Base-by-base conservation (phyloP, 2,888 invertebrate genomes). In the Tromatobia lineatoria region DNA sequence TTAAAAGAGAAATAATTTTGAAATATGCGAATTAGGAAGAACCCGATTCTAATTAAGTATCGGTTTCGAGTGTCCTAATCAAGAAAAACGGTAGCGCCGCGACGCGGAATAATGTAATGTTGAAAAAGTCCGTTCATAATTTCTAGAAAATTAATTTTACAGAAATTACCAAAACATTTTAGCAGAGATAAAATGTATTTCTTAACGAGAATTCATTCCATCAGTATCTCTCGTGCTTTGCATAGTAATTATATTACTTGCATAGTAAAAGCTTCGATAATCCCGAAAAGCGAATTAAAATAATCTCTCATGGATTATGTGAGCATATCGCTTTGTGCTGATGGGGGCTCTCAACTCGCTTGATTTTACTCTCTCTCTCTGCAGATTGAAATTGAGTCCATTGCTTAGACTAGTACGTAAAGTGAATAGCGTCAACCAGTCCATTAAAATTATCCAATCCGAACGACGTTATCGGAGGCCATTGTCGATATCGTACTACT, bases 261-360 rank as follows among this genome's bases (percentile, higher is more conserved):
- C 38, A 34, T 50, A 23, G 18, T 75, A 50, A 75, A 75, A 75
- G 64, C 64, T 23, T 64, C 64, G n/a, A 15, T 64, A 78, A 69
- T 69, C 59, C 69, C 50, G 67, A 74, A 73, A 69, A 74, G 67
- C 73, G 45, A 20, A 78, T 54, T 52, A 54, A 47, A 82, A 78
- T 64, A 71, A 78, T 74, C 54, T 47, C 54, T 15, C 18, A n/a
- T 57, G n/a, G 52, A 50, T 57, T 54, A 67, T 23, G 38, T 29
- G 29, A 47, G 45, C 67, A 50, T 20, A 15, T 29, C 45, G 78
- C 74, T 78, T 74, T 52, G 59, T 61, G 45, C 73, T 74, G 78
- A 74, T 78, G 79, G 54, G 42, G 23, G 66, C 45, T 25, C 42
- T 47, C 66, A 29, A 15, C 52, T 20, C 59, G 23, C 69, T 59